phyloP scores from a whole-genome alignment of 2,888 invertebrate species.

The Rhingia campestris region DNA sequence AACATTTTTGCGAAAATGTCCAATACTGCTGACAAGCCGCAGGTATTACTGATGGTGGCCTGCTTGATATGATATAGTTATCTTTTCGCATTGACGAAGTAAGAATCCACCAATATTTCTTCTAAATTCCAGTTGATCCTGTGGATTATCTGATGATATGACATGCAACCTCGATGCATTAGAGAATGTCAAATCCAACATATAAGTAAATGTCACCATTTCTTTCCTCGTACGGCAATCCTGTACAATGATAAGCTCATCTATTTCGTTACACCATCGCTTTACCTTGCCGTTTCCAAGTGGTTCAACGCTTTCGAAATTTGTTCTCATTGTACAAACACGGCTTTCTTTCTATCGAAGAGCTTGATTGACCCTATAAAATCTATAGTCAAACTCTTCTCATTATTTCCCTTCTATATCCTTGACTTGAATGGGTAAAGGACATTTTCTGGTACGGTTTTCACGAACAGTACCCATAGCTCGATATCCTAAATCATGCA shows the following conservation, averaged over 20 bases:
- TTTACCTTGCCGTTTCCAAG: constrained; percentile 43
- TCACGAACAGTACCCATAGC: constrained; percentile 8
- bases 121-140: constrained; percentile 6
- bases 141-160: constrained; percentile 17
- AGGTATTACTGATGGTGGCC: too few species aligned
- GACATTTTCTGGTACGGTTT: constrained; percentile 10
- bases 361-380: constrained; percentile 46
- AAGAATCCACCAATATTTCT: constrained; percentile 6
- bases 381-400: constrained; percentile 29
- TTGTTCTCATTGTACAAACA: constrained; percentile 54
- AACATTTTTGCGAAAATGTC: too few species aligned
- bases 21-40: too few species aligned
- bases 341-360: constrained; percentile 56
- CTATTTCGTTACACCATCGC: constrained; percentile 35
- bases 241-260: neutral
- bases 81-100: too few species aligned
- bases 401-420: constrained; percentile 1
- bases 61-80: too few species aligned
- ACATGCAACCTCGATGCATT: constrained; percentile 4
- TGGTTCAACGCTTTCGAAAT: constrained; percentile 40
- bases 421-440: constrained; percentile 6
- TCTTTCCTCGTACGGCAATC: constrained; percentile 2
- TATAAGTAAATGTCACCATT: constrained; percentile 14
- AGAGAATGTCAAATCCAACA: constrained; percentile 10
- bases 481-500: constrained; percentile 10